phyloP scores from a whole-genome alignment of 2,797 vertebrate species.

The Kryptopterus vitreolus region DNA sequence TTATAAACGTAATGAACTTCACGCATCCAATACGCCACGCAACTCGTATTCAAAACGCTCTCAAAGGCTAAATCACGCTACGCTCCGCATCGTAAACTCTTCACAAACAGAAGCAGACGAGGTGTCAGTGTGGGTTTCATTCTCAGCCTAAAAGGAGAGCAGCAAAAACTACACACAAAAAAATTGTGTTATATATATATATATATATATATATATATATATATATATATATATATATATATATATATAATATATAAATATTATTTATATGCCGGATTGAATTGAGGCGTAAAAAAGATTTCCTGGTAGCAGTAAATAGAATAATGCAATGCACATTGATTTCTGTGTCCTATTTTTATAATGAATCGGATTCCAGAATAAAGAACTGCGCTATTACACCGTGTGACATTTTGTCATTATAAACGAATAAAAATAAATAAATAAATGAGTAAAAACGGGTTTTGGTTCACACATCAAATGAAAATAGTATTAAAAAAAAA shows the following conservation, averaged over 20 bases:
- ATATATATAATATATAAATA: too few relatives aligned
- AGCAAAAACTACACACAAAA: slow-evolving; percentile 31
- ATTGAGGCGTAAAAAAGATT: slow-evolving; percentile 23
- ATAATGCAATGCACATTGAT: slow-evolving; percentile 24
- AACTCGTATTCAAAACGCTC: slow-evolving; percentile 5
- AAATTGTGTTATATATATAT: too few relatives aligned
- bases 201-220: too few relatives aligned
- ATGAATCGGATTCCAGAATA: slow-evolving; percentile 14
- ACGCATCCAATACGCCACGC: background rate
- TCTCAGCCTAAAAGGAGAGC: slow-evolving; percentile 22
- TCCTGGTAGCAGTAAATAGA: slow-evolving; percentile 18
- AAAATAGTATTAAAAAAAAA: slow-evolving; percentile 9
- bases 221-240: too few relatives aligned
- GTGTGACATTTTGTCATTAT: slow-evolving; percentile 15
- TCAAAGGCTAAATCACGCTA: slow-evolving; percentile 10
- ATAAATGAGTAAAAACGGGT: background rate
- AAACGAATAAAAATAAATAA: slow-evolving; percentile 9
- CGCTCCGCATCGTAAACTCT: background rate
- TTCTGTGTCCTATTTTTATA: slow-evolving; percentile 25
- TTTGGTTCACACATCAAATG: slow-evolving; percentile 15
- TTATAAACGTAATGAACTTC: slow-evolving; percentile 14
- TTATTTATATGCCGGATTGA: slow-evolving; percentile 20
- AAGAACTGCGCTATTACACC: slow-evolving; percentile 12
- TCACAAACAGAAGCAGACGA: background rate
- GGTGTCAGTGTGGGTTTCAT: background rate